phyloP scores from a whole-genome alignment of 2,888 invertebrate genomes.

The Ctena decussata region DNA sequence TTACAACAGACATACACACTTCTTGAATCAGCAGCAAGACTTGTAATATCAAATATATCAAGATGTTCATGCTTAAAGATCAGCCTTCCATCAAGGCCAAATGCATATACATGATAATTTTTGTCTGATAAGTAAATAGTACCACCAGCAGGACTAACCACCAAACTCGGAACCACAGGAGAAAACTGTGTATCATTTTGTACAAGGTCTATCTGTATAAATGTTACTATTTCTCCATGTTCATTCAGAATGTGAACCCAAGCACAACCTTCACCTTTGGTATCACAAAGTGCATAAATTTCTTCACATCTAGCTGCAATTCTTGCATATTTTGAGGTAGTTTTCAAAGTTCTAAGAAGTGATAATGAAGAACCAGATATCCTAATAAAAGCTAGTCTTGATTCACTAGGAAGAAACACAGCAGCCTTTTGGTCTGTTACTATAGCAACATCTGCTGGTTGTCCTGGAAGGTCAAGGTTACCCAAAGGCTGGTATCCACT shows the following conservation, averaged over 20 bases:
- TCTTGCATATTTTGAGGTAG: constrained; percentile 27
- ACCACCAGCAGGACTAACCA: constrained; percentile 34
- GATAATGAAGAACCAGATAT: constrained; percentile 9
- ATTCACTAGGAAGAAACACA: constrained; percentile 8
- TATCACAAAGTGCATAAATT: constrained; percentile 29
- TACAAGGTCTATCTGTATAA: constrained; percentile 12
- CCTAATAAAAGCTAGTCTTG: background rate
- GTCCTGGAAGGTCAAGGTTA: background rate
- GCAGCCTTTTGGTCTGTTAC: constrained; percentile 15
- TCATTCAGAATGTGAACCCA: constrained; percentile 20
- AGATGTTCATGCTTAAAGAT: constrained; percentile 16
- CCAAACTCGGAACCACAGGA: constrained; percentile 10
- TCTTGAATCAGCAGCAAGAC: constrained; percentile 21
- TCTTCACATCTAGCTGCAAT: constrained; percentile 21
- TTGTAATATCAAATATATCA: constrained; percentile 17
- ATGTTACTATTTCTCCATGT: constrained; percentile 21
- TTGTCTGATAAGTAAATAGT: constrained; percentile 34
- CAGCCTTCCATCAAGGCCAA: constrained; percentile 34
- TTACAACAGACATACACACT: constrained; percentile 29
- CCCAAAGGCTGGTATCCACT: constrained; percentile 4
- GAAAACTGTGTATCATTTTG: background rate
- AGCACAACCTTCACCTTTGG: background rate
- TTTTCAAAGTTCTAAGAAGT: background rate
- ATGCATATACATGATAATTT: constrained; percentile 14
- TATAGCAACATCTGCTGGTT: constrained; percentile 35